A percentile compares a stretch with the other conserved stretches of the same genome.
phyloP scores from a whole-genome alignment of 1,140 invertebrate species.

The Phocides pigmalion region DNA sequence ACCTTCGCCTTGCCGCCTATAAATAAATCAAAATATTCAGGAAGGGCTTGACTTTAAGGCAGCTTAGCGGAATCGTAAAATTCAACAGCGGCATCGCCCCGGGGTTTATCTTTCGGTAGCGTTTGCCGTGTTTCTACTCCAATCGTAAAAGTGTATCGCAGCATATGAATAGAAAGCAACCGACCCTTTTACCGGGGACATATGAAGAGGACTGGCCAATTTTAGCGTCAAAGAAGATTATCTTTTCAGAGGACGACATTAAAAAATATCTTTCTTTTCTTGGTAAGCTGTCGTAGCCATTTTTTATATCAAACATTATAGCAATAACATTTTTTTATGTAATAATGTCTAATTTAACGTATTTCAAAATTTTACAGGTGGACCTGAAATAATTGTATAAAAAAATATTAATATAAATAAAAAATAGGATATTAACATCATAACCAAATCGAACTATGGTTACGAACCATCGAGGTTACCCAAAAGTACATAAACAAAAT shows the following conservation, averaged over 20 bases:
- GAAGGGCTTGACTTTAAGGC: conserved; percentile 80
- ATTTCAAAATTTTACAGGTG: not conserved
- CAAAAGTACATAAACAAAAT: no score
- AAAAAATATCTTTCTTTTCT: conserved; percentile 20
- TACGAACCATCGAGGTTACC: no score
- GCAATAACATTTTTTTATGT: not conserved
- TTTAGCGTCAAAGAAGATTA: conserved; percentile 65
- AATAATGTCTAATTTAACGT: not conserved
- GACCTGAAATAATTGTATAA: no score
- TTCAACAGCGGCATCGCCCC: conserved; percentile 76
- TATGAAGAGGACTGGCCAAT: conserved; percentile 64
- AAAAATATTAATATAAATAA: no score
- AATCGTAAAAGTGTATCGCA: conserved; percentile 77
- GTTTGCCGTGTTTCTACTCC: conserved; percentile 70
- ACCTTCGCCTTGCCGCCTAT: conserved; percentile 71
- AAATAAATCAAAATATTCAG: conserved; percentile 84
- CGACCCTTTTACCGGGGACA: conserved; percentile 67
- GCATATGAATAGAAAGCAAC: conserved; percentile 74
- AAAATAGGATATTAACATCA: no score
- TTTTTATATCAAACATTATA: not conserved
- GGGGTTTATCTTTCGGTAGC: conserved; percentile 72
- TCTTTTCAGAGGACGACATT: conserved; percentile 42
- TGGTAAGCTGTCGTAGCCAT: not conserved
- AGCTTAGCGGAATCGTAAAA: conserved; percentile 83
- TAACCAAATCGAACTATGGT: no score